Evolutionary conservation across 2,797 vertebrate species (phyloP).

Genomic region (Typhlichthys eigenmanni): DNA sequence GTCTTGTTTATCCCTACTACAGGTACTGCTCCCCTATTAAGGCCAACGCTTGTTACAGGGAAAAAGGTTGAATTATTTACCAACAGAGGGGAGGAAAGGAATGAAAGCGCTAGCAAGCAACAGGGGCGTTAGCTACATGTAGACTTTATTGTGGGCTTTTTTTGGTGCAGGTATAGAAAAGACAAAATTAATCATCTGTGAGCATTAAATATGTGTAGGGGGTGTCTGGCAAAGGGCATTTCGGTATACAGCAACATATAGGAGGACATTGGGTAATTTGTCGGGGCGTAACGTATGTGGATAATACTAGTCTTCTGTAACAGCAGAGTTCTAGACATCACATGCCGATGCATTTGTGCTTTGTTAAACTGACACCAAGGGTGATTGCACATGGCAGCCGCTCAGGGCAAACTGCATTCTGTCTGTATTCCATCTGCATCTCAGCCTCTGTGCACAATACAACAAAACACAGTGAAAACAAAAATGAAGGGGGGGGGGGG

Average conservation of each 20-base stretch:
- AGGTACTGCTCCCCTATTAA: constrained; percentile 81
- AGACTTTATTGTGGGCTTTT: constrained; percentile 53
- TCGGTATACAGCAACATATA: constrained; percentile 22
- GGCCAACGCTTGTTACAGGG: constrained; percentile 76
- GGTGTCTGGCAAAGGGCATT: constrained; percentile 47
- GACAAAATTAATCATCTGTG: constrained; percentile 67
- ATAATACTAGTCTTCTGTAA: constrained; percentile 22
- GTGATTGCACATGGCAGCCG: constrained; percentile 56
- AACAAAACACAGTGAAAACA: constrained; percentile 77
- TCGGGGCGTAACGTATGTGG: constrained; percentile 23
- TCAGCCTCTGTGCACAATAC: constrained; percentile 69
- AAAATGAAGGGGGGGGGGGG: constrained; percentile 71
- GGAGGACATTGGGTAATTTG: constrained; percentile 24
- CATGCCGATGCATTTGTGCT: constrained; percentile 53
- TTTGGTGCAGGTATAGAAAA: constrained; percentile 50
- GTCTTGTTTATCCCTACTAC: constrained; percentile 80
- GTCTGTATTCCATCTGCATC: constrained; percentile 78
- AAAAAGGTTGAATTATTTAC: constrained; percentile 84
- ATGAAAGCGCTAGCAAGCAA: constrained; percentile 16
- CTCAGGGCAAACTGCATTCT: constrained; percentile 72
- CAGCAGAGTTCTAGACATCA: not conserved
- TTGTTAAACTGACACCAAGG: constrained; percentile 64
- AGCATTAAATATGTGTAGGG: constrained; percentile 49
- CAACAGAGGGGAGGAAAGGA: constrained; percentile 61
- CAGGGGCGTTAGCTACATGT: constrained; percentile 44